Base-by-base conservation (phyloP, 2,888 invertebrate species). In the Orchesella flavescens region DNA sequence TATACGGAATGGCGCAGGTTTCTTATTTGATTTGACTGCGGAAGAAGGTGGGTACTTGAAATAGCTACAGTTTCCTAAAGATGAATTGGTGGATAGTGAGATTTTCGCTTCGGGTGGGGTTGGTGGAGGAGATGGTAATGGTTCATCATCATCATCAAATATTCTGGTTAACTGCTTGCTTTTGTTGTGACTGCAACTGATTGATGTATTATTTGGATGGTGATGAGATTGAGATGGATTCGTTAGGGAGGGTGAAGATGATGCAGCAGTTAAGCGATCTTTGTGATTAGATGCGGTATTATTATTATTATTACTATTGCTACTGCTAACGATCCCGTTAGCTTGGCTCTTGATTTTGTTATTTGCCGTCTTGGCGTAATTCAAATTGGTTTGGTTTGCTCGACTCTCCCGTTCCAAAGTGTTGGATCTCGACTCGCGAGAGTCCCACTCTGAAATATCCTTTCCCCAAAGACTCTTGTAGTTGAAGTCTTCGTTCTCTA, bases 401-500 rank as follows among this genome's bases (percentile, higher is more conserved):
- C 44, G 13, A 53, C 59, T 63, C 12, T 72, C 72, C 46, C 83
- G 46, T 24, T 83, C 83, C 34, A 83, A 69, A 10, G 83, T 83
- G 66, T 73, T 77, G 49, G 68, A 78, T 46, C 74, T 73, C 0
- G 83, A 83, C 78, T 83, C 83, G 17, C 83, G 66, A 0, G 72
- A 66, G n/a, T 83, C 83, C 85, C 86, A 87, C 79, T 87, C 87
- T 23, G 74, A 77, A 19, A 86, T 84, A 74, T 87, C 87, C 63
- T 87, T 87, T n/a, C 87, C 87, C 87, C 87, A 87, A 23, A 87
- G 65, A 68, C 86, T 86, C 66, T 85, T 85, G 61, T 81, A 87
- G 23, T 87, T 84, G 63, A 86, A 84, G 15, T 87, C 87, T n/a
- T 86, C 87, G 66, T 84, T 83, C 17, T 84, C 80, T 15, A 78